Conservation (phyloP, 2,113 vertebrate species). For the Brienomyrus longianalis region DNA sequence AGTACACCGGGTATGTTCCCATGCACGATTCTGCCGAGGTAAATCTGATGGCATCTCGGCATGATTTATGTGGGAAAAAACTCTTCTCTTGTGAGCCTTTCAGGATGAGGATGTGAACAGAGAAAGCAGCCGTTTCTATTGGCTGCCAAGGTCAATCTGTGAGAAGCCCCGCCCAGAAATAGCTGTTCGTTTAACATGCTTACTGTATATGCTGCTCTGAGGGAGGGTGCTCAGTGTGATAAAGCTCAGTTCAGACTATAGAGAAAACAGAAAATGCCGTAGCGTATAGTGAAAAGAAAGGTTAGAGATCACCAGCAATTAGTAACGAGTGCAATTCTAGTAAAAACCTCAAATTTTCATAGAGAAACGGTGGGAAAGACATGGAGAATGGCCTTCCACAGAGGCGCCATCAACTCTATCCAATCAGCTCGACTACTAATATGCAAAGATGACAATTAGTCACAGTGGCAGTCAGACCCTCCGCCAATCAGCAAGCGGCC, state of each 20-base stretch:
- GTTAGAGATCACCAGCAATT: background rate
- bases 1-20: background rate
- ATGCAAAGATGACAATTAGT: background rate
- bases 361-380: background rate
- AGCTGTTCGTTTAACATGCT: background rate
- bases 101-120: background rate
- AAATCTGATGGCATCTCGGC: background rate
- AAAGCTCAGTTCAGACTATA: background rate
- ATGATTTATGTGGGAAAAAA: conserved; percentile 2
- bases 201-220: background rate
- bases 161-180: background rate
- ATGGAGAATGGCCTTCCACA: background rate
- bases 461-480: background rate
- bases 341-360: background rate
- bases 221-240: background rate
- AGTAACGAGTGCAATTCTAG: background rate
- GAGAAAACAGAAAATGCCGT: background rate
- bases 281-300: background rate
- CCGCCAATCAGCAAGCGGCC: background rate
- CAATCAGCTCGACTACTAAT: background rate
- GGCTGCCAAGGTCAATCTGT: background rate
- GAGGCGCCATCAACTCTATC: background rate
- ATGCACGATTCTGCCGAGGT: background rate
- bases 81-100: background rate
- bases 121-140: background rate